Conservation (phyloP, 2,888 invertebrate species). For the Trichogramma dendrolimi region DNA sequence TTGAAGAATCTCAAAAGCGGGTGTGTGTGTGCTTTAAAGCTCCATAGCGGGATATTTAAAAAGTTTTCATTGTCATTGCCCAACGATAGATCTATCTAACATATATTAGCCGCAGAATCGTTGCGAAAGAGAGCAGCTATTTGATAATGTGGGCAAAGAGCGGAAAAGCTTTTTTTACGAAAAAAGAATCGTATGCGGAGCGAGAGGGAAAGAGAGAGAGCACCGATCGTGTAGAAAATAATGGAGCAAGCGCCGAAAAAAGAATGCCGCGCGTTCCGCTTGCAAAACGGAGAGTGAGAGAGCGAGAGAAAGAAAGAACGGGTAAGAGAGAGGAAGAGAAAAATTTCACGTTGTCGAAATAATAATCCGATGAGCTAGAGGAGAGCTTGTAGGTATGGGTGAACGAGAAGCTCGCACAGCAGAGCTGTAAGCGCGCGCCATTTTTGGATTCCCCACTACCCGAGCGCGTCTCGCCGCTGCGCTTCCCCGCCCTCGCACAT, state of each 20-base stretch:
- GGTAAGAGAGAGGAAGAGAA: neutral
- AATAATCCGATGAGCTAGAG: conserved; percentile 1
- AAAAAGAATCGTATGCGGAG: too few relatives aligned
- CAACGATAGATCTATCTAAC: too few relatives aligned
- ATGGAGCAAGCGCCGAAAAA: neutral
- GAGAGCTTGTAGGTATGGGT: neutral
- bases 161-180: too few relatives aligned
- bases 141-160: too few relatives aligned
- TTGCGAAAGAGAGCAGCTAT: too few relatives aligned
- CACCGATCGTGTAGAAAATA: neutral
- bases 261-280: neutral
- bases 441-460: conserved; percentile 52
- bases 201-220: neutral
- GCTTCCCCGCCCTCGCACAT: conserved; percentile 9
- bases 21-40: too few relatives aligned
- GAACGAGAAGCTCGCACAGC: neutral
- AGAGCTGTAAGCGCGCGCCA: conserved; percentile 40
- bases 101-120: too few relatives aligned
- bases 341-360: neutral
- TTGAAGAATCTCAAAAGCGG: too few relatives aligned
- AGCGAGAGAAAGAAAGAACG: neutral
- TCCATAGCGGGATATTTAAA: too few relatives aligned
- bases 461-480: conserved; percentile 28
- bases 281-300: neutral
- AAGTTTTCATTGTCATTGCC: too few relatives aligned